These are phyloP conservation scores for Graptemys geographica DNA, from an alignment of 2,797 vertebrate species.

Conservation along the genomic window DNA sequence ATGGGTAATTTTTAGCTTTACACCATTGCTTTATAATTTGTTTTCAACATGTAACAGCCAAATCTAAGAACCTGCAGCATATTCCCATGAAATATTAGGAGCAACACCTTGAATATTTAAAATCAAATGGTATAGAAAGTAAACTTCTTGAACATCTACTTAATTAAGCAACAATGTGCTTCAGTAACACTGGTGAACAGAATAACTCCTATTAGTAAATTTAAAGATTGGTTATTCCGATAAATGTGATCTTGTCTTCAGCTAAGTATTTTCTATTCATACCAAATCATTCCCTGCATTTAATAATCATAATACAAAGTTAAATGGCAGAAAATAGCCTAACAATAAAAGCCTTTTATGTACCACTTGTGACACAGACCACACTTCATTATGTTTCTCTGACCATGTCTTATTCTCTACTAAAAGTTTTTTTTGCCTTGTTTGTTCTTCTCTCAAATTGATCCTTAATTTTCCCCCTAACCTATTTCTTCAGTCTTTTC, in stretches of 20 bases:
- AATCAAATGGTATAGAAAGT: not conserved
- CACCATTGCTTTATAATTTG: not conserved
- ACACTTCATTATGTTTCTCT: not conserved
- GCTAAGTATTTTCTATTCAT: not conserved
- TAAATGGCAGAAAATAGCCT: fast-evolving
- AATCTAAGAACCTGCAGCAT: not conserved
- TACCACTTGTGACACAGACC: not conserved
- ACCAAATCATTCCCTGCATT: not conserved
- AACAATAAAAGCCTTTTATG: fast-evolving
- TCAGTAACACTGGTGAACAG: not conserved
- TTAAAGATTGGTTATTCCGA: fast-evolving
- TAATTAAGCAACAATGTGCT: not conserved
- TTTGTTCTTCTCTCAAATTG: not conserved
- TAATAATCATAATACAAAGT: not conserved
- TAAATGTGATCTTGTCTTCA: not conserved
- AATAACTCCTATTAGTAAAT: not conserved
- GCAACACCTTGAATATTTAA: not conserved
- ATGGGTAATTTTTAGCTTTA: not conserved
- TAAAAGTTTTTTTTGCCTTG: not conserved
- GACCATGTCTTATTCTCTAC: not conserved
- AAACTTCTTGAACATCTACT: not conserved
- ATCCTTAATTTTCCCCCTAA: not conserved
- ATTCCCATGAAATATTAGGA: not conserved
- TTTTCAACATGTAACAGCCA: not conserved
- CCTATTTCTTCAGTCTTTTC: not conserved